Percentiles rank a stretch among this genome's conserved stretches.
These are phyloP conservation scores for Agrilus planipennis DNA, from an alignment of 1,140 invertebrate genomes.

Conservation along the genomic window DNA sequence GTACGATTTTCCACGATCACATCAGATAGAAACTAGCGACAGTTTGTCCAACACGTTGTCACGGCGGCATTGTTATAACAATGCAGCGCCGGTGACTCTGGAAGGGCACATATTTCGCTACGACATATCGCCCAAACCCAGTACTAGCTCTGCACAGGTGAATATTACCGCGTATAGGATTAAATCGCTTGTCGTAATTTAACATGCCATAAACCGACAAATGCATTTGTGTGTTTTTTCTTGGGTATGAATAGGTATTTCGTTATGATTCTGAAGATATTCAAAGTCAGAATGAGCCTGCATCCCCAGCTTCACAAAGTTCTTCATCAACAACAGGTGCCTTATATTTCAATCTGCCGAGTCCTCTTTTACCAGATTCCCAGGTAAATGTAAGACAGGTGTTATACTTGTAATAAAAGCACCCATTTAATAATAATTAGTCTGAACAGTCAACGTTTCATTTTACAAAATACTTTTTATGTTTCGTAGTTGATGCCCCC, in stretches of 20 bases:
- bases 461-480: not conserved
- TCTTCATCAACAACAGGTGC: constrained; percentile 40
- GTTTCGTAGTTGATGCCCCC: constrained; percentile 40
- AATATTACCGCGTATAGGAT: not conserved
- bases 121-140: constrained; percentile 35
- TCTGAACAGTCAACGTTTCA: no score
- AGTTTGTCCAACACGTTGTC: constrained; percentile 19
- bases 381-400: constrained; percentile 8
- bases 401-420: not conserved
- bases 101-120: constrained; percentile 46
- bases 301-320: constrained; percentile 43
- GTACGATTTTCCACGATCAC: constrained; percentile 60
- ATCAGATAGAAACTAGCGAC: constrained; percentile 35
- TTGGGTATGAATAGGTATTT: constrained; percentile 33
- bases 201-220: not conserved
- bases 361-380: constrained; percentile 36
- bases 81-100: constrained; percentile 47
- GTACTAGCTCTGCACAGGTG: constrained; percentile 17
- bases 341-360: constrained; percentile 46
- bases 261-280: constrained; percentile 45
- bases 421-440: constrained; percentile 1
- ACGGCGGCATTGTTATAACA: constrained; percentile 54
- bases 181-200: not conserved
- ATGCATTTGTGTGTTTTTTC: not conserved
- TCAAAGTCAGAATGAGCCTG: constrained; percentile 35